A percentile compares a stretch with the other conserved stretches of the same genome.
These are phyloP conservation scores for Orientallactaga bullata DNA, from an alignment of 2,113 vertebrate genomes.

Conservation along the genomic window DNA sequence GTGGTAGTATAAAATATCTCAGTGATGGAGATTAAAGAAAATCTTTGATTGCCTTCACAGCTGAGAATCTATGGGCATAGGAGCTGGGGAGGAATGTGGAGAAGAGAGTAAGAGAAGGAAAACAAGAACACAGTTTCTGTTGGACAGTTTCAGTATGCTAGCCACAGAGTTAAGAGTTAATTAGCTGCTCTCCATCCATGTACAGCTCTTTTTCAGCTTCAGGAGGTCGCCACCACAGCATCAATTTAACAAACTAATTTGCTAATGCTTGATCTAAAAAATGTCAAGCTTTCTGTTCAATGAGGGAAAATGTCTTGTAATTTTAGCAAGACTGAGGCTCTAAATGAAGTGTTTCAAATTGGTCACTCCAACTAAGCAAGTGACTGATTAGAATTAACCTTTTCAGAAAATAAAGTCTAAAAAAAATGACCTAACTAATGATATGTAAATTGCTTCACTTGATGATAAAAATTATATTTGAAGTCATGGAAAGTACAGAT, in stretches of 20 bases:
- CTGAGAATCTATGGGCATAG: neutral
- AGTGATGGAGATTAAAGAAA: constrained; percentile 59
- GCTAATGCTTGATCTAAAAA: constrained; percentile 79
- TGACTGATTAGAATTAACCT: constrained; percentile 67
- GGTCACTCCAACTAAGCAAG: constrained; percentile 73
- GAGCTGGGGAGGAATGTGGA: neutral
- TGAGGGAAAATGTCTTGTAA: constrained; percentile 68
- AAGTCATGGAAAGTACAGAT: constrained; percentile 40
- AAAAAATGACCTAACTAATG: constrained; percentile 61
- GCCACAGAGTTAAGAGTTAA: constrained; percentile 75
- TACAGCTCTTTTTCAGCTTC: constrained; percentile 74
- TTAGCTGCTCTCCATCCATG: constrained; percentile 55
- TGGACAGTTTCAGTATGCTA: constrained; percentile 60
- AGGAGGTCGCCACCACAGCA: constrained; percentile 67
- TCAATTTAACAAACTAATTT: constrained; percentile 79
- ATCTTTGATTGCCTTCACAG: constrained; percentile 70
- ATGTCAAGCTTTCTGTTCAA: constrained; percentile 68
- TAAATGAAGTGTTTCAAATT: constrained; percentile 75
- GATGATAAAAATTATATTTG: neutral
- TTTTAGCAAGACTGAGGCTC: constrained; percentile 74
- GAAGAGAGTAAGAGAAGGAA: constrained; percentile 50
- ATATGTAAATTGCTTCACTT: constrained; percentile 43
- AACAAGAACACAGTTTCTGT: constrained; percentile 47
- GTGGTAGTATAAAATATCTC: constrained; percentile 51
- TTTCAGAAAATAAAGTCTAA: constrained; percentile 74